Percentiles rank a stretch among this genome's conserved stretches.
Evolutionary conservation across 2,888 invertebrate genomes (phyloP).

Genomic region (Andrena bucephala): DNA sequence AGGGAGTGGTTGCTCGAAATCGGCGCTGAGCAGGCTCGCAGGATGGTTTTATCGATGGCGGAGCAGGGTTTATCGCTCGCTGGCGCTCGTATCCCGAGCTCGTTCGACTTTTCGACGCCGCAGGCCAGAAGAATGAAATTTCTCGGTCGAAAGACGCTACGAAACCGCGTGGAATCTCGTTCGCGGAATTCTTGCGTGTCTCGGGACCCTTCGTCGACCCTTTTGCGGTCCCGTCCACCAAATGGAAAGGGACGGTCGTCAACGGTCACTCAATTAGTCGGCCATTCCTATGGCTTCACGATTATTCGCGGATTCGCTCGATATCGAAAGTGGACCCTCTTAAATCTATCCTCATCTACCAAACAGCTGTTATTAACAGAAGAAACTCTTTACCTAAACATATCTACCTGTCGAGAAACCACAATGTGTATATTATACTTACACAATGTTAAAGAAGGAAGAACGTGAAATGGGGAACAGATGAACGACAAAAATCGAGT

Average conservation of each 20-base stretch:
- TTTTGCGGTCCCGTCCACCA: conserved; percentile 5
- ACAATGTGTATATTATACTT: too few relatives aligned
- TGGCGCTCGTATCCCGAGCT: neutral
- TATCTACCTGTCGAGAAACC: neutral
- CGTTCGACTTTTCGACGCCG: conserved; percentile 1
- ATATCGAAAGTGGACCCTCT: neutral
- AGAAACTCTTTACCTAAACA: neutral
- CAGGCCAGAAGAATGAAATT: conserved; percentile 14
- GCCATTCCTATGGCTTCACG: conserved; percentile 11
- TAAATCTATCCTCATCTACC: neutral
- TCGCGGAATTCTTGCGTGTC: conserved; percentile 51
- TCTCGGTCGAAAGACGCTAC: conserved; percentile 32
- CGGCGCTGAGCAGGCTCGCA: too few relatives aligned
- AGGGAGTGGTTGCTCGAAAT: too few relatives aligned
- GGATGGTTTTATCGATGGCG: too few relatives aligned
- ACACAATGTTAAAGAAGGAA: too few relatives aligned
- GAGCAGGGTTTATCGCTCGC: neutral
- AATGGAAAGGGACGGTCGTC: neutral
- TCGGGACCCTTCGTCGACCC: conserved; percentile 7
- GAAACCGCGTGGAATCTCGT: conserved; percentile 49
- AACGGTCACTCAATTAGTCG: conserved; percentile 45
- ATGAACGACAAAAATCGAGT: too few relatives aligned
- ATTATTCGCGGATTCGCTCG: conserved; percentile 19
- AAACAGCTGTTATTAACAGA: too few relatives aligned
- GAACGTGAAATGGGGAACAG: too few relatives aligned